A percentile compares a stretch with the other conserved stretches of the same genome.
Conservation (phyloP, 2,888 invertebrate species). For the Thumatha senex region DNA sequence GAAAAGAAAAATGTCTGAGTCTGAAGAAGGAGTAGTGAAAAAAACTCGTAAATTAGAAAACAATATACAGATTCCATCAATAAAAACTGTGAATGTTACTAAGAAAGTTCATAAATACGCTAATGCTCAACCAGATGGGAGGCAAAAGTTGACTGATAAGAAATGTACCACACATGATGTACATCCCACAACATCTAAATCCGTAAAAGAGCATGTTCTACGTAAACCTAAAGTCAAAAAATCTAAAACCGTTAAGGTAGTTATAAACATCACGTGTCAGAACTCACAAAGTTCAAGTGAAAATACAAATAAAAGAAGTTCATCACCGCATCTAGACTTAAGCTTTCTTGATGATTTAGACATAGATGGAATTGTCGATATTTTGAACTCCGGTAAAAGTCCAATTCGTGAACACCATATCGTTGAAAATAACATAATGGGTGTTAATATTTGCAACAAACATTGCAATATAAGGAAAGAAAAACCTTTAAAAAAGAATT, state of each 20-base stretch:
- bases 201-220: not conserved
- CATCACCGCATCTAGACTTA: conserved; percentile 43
- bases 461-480: not conserved
- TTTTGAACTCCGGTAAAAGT: conserved; percentile 34
- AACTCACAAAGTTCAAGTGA: conserved; percentile 29
- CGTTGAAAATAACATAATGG: not conserved
- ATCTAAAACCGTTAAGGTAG: conserved; percentile 49
- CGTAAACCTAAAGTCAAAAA: conserved; percentile 30
- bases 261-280: conserved; percentile 49
- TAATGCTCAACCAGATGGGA: conserved; percentile 3
- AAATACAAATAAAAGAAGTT: conserved; percentile 15
- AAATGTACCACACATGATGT: conserved; percentile 24
- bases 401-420: not conserved
- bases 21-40: not conserved
- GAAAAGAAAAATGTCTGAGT: not conserved
- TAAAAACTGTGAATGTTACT: conserved; percentile 1
- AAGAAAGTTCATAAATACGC: not conserved
- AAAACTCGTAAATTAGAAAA: not conserved
- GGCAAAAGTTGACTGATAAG: conserved; percentile 7
- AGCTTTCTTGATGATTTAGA: conserved; percentile 68
- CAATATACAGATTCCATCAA: not conserved
- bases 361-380: conserved; percentile 64
- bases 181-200: not conserved
- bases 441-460: not conserved
- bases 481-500: not conserved